phyloP scores from a whole-genome alignment of 2,113 vertebrate genomes.

The Brienomyrus brachyistius region DNA sequence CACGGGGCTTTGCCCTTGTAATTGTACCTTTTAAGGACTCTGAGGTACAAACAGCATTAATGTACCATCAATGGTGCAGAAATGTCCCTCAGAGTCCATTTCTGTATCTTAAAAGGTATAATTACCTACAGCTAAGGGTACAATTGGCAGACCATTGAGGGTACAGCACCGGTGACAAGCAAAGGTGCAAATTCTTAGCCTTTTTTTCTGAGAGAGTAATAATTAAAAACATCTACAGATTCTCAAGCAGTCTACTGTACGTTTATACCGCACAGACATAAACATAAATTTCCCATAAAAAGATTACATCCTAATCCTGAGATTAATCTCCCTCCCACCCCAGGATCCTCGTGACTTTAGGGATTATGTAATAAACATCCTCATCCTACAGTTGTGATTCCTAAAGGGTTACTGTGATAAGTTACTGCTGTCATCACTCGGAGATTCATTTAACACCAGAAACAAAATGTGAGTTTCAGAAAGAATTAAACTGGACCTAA shows the following conservation, averaged over 20 bases:
- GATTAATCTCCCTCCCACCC: background rate
- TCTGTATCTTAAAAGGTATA: no score
- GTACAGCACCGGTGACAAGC: no score
- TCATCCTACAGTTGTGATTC: background rate
- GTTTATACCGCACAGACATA: background rate
- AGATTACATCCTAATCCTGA: background rate
- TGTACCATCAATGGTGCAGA: no score
- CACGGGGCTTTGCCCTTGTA: no score
- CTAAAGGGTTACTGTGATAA: background rate
- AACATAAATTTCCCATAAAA: background rate
- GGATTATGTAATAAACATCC: background rate
- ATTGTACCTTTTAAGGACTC: no score
- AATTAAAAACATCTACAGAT: background rate
- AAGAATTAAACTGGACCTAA: background rate
- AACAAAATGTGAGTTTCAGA: background rate
- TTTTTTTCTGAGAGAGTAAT: background rate
- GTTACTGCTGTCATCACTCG: background rate
- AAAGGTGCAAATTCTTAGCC: no score
- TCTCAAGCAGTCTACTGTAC: background rate
- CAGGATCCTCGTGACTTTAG: background rate
- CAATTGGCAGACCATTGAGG: no score
- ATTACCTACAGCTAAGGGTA: no score
- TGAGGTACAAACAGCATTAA: no score
- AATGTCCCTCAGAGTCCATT: no score
- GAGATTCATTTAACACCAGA: background rate